Evolutionary conservation across 2,888 invertebrate genomes (phyloP), one percentile per base, ranked within the genome.

Genomic region (Melanotus villosus): DNA sequence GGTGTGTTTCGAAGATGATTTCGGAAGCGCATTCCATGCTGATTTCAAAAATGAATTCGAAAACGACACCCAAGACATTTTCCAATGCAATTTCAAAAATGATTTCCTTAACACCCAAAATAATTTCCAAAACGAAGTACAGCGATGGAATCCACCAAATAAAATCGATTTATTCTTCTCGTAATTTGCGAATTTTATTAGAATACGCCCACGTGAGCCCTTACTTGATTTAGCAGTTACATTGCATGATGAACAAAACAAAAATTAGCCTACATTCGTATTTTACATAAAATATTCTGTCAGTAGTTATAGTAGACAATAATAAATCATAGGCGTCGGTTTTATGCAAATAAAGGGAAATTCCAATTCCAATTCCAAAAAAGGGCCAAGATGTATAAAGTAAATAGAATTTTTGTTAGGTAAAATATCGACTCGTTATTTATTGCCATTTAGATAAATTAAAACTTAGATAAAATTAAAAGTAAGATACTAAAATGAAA

Each of bases 1-100:
- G 78, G 78, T 78, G 47, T 73, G 76, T 21, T 78, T 78, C 65
- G 78, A 78, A 30, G 78, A 78, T 34, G 76, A 78, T 50, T 74
- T 76, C 65, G 71, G 50, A 45, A 45, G 23, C 23, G 7, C 57
- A 23, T 68, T 68, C 66, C 52, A 68, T 52, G 65, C 41, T 12
- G 68, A 64, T 41, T 64, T 50, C 12, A 19, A 64, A 56, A 21
- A 14, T n/a, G 43, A 45, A 7, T 38, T 57, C 12, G 18, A 21
- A 34, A 54, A 34, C 18, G 47, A 47, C 34, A 23, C 21, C 23
- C 52, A 63, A 26, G 41, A 21, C 30, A 12, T 60, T 26, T 52
- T 54, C 21, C 56, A 63, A n/a, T 26, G 23, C 23, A 56, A 62
- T 19, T 62, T 62, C 16, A 16, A 50, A 50, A 21, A 36, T 14